Evolutionary conservation across 2,113 vertebrate genomes (phyloP).

Genomic region (Pluvialis apricaria): DNA sequence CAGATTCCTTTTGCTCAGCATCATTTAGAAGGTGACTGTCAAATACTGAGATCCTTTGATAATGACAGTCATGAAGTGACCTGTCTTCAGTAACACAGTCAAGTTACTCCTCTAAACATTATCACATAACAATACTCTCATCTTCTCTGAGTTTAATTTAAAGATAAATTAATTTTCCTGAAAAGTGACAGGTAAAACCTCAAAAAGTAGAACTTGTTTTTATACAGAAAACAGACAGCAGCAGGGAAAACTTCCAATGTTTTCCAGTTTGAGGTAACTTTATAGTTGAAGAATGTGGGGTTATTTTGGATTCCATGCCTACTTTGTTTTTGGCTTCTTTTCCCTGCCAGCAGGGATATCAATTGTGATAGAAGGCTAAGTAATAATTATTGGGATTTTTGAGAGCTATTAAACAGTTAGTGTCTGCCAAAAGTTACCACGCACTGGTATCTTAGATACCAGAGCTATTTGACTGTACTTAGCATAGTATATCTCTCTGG

Average conservation of each 20-base stretch:
- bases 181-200: not conserved
- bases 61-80: not conserved
- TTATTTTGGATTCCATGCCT: not conserved
- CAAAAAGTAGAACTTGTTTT: not conserved
- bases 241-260: not conserved
- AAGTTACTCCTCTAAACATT: not conserved
- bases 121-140: not conserved
- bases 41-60: not conserved
- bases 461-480: not conserved
- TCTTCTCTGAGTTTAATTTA: not conserved
- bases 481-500: not conserved
- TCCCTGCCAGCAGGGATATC: not conserved
- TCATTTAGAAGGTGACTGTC: not conserved
- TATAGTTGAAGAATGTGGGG: not conserved
- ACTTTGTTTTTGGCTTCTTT: not conserved
- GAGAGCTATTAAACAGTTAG: not conserved
- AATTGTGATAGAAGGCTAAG: not conserved
- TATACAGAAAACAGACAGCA: not conserved
- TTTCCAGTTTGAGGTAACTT: not conserved
- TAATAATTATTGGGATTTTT: conserved; percentile 25
- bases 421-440: not conserved
- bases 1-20: not conserved
- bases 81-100: not conserved
- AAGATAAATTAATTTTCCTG: not conserved
- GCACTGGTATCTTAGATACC: not conserved